phyloP scores from a whole-genome alignment of 2,888 invertebrate species.

The Eupithecia subumbrata region DNA sequence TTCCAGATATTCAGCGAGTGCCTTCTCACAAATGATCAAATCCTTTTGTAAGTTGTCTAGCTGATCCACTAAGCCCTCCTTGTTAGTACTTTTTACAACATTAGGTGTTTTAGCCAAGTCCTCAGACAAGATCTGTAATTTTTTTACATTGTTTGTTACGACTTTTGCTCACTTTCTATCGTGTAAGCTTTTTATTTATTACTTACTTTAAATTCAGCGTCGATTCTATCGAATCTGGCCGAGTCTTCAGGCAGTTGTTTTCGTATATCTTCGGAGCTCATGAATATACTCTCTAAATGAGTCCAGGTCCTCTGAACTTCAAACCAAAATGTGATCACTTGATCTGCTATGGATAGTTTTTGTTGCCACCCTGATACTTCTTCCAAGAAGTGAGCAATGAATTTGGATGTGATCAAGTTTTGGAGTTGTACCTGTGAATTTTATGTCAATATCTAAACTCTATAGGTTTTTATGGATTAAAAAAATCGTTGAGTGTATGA shows the following conservation, averaged over 20 bases:
- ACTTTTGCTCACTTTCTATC: not conserved
- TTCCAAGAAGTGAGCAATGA: constrained; percentile 96
- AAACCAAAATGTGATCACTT: constrained; percentile 96
- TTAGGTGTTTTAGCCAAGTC: constrained; percentile 93
- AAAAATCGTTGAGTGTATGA: not conserved
- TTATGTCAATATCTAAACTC: not conserved
- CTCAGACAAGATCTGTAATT: constrained; percentile 85
- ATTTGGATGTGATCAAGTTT: constrained; percentile 98
- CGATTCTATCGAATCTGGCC: constrained; percentile 95
- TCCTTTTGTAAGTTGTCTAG: constrained; percentile 93
- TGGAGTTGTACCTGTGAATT: constrained; percentile 92
- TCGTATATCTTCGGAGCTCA: constrained; percentile 98
- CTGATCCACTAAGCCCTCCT: constrained; percentile 90
- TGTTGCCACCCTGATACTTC: constrained; percentile 98
- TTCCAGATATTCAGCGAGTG: constrained; percentile 97
- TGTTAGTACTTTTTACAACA: constrained; percentile 95
- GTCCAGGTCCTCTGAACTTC: constrained; percentile 99
- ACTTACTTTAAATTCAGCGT: constrained; percentile 92
- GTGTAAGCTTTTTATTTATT: not conserved
- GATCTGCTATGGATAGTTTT: constrained; percentile 95
- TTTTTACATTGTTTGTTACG: not conserved
- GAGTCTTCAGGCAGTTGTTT: constrained; percentile 97
- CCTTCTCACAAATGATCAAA: constrained; percentile 96
- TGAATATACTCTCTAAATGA: constrained; percentile 98
- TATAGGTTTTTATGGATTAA: not conserved